Base-by-base conservation (phyloP, 2,113 vertebrate genomes). In the Orientallactaga bullata region DNA sequence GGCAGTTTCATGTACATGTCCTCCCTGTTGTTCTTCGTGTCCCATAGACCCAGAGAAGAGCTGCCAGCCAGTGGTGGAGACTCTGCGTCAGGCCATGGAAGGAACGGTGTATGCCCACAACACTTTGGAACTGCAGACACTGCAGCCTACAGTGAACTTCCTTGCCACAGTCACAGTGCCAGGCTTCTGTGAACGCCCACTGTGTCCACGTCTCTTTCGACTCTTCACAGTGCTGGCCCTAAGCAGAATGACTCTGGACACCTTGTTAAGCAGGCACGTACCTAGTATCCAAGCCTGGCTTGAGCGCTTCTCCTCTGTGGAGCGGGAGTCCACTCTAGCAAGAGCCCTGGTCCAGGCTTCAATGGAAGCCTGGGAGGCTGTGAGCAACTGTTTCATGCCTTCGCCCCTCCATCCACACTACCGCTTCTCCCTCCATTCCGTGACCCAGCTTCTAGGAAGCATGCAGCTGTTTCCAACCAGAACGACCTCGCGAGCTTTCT, bases 221-320 rank as follows among this genome's bases (percentile, higher is more conserved):
- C 98, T 99, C 20, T 99, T 99, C 96, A 98, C 98, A 2, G 95
- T 98, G 23, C 97, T 99, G 66, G 97, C 97, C 32, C 96, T 99
- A 18, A 98, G 98, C 0, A 92, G 69, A 1, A 18, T 98, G 51
- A 98, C 97, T 24, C 42, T 72, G 66, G 98, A 98, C 0, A 74
- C 95, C 4, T 78, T 99, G 61, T 89, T 98, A 60, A 97, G 98
- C n/a, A 95, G 99, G 51, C 98, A 99, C 83, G 95, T 95, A 3
- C 96, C 98, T 6, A 60, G 65, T 23, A 79, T 99, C 58, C 97
- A 98, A 37, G 66, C 85, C 9, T 99, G 99, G 99, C 97, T 99
- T 1, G 98, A 97, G 72, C 97, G 94, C 60, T 96, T 98, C 24
- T 94, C 97, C 3, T 73, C 93, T 39, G 61, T 97, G 82, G 96